Percentiles rank a stretch among this genome's conserved stretches.
Evolutionary conservation across 2,797 vertebrate species (phyloP).

Genomic region (Antrozous pallidus): DNA sequence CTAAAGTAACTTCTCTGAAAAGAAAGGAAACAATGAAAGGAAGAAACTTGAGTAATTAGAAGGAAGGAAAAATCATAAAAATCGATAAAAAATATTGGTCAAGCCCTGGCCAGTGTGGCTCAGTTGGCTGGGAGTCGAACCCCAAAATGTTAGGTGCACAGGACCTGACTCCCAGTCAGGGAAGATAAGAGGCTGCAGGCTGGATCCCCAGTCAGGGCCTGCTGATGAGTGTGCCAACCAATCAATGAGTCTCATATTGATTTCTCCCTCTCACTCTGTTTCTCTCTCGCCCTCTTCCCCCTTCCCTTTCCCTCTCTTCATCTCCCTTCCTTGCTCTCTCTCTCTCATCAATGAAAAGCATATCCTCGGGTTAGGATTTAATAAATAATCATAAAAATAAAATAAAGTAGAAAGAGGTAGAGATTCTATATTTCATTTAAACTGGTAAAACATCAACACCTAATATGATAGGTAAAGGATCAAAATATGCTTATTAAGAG

Average conservation of each 20-base stretch:
- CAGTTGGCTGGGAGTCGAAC: too few relatives aligned
- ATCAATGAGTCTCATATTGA: too few relatives aligned
- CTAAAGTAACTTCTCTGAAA: not conserved
- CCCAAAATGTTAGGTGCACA: too few relatives aligned
- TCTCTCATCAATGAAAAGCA: not conserved
- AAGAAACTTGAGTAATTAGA: not conserved
- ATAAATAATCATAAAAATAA: not conserved
- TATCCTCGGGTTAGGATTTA: not conserved
- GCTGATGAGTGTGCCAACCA: too few relatives aligned
- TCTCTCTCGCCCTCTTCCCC: too few relatives aligned
- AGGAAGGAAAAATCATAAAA: not conserved
- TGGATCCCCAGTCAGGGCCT: not conserved
- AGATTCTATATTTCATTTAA: not conserved
- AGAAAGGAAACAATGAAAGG: not conserved
- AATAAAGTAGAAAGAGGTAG: not conserved
- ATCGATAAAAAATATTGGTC: not conserved
- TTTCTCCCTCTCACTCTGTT: too few relatives aligned
- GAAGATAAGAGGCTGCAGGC: not conserved
- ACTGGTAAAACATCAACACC: not conserved
- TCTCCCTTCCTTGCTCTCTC: too few relatives aligned
- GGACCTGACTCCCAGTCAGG: not conserved
- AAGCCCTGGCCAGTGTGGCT: not conserved
- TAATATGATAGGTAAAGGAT: slow-evolving; percentile 6
- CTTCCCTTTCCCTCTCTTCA: too few relatives aligned
- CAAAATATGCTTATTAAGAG: not conserved